Conservation (phyloP, 2,113 vertebrate species). For the Prochilodus magdalenae region DNA sequence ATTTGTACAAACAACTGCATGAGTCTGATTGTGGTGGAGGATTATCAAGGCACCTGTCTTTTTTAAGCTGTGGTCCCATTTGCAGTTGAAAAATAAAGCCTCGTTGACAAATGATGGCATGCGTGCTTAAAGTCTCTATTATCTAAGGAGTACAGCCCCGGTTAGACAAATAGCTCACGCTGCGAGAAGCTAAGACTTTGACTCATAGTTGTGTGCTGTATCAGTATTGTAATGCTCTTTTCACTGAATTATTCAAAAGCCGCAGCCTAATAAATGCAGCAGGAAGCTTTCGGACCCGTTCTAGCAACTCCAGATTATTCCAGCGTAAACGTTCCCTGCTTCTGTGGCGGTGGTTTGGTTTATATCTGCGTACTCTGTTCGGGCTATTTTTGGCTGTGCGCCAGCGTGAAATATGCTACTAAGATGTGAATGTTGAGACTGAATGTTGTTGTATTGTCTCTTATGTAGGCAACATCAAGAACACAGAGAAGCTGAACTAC, state of each 20-base stretch:
- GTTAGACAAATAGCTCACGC: background rate
- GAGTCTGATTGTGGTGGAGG: slow-evolving; percentile 28
- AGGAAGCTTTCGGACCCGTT: background rate
- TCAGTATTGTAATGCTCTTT: background rate
- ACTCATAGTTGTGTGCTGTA: background rate
- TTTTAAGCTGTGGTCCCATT: slow-evolving; percentile 52
- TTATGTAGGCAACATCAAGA: slow-evolving; percentile 90
- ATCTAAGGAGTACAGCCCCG: background rate
- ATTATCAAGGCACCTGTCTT: slow-evolving; percentile 42
- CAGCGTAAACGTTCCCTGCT: background rate
- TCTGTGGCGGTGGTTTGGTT: background rate
- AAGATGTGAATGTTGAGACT: background rate
- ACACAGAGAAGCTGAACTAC: slow-evolving; percentile 93
- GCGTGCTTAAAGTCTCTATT: background rate
- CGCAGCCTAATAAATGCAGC: background rate
- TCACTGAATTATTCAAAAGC: slow-evolving; percentile 8
- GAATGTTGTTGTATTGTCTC: background rate
- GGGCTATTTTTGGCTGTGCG: background rate
- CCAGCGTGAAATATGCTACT: background rate
- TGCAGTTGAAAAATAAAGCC: too few species aligned
- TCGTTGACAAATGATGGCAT: background rate
- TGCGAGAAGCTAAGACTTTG: background rate
- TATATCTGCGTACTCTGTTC: background rate
- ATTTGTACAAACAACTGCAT: slow-evolving; percentile 56
- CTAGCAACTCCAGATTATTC: background rate